A percentile compares a stretch with the other conserved stretches of the same genome.
These are phyloP conservation scores for Lepetodrilus schrolli DNA, from an alignment of 2,888 invertebrate genomes.

Conservation along the genomic window DNA sequence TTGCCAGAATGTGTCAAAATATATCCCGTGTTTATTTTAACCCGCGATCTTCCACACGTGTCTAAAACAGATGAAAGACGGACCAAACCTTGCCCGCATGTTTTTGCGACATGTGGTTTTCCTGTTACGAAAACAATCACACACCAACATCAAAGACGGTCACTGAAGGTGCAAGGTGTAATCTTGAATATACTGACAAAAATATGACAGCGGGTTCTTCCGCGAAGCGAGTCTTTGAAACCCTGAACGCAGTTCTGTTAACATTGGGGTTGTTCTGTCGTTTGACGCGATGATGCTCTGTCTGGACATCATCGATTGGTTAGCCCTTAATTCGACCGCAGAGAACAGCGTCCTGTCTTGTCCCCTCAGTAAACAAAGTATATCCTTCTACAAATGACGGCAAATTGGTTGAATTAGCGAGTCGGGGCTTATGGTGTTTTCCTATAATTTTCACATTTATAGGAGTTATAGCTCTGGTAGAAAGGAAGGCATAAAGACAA, in stretches of 20 bases:
- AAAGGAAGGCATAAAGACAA: too few species aligned
- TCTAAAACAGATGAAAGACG: neutral
- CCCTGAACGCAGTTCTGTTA: too few species aligned
- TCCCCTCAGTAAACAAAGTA: slow-evolving; percentile 13
- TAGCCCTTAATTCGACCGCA: neutral
- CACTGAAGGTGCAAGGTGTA: slow-evolving; percentile 1
- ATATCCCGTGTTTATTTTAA: slow-evolving; percentile 10
- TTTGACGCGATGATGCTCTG: neutral
- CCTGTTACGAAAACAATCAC: slow-evolving; percentile 18
- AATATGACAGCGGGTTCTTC: slow-evolving; percentile 16
- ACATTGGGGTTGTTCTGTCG: neutral
- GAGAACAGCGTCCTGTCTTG: neutral
- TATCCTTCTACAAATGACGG: slow-evolving; percentile 13
- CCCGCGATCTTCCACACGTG: neutral
- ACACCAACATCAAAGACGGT: neutral
- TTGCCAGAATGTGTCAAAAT: neutral
- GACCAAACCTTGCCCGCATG: neutral
- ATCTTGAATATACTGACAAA: slow-evolving; percentile 23
- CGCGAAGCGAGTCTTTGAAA: neutral
- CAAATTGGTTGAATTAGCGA: slow-evolving; percentile 10
- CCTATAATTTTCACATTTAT: slow-evolving; percentile 27
- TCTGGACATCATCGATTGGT: slow-evolving; percentile 5
- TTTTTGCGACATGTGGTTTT: slow-evolving; percentile 23
- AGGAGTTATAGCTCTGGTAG: neutral
- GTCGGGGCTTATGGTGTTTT: slow-evolving; percentile 5